Evolutionary conservation across 2,113 vertebrate genomes (phyloP).

Genomic region (Tragulus kanchil): DNA sequence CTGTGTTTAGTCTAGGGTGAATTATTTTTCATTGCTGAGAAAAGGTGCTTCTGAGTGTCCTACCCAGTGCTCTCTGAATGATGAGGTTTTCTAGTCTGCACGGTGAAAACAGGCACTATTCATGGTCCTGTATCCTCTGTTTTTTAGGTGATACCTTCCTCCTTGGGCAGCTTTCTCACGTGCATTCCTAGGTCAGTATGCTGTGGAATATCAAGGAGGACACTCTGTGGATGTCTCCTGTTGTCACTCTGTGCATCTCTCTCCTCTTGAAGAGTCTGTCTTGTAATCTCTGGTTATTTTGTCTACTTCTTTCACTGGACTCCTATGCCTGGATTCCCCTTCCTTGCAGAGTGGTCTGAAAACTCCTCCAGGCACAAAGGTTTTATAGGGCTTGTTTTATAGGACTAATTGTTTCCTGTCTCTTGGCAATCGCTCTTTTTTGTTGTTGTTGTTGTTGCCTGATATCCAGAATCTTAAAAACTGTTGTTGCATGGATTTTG

Average conservation of each 20-base stretch:
- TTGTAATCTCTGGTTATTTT: background rate
- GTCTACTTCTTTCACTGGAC: background rate
- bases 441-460: background rate
- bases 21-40: conserved; percentile 60
- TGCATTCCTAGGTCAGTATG: background rate
- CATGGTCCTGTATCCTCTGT: background rate
- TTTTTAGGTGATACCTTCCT: background rate
- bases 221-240: background rate
- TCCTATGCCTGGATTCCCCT: background rate
- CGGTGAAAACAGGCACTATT: background rate
- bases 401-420: background rate
- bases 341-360: background rate
- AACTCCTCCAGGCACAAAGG: background rate
- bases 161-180: background rate
- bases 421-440: conserved; percentile 10
- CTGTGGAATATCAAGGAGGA: background rate
- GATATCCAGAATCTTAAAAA: conserved; percentile 28
- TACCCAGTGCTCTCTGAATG: background rate
- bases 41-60: conserved; percentile 11
- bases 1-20: conserved; percentile 70
- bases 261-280: background rate
- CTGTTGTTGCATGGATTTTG: background rate
- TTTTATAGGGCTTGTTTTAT: background rate
- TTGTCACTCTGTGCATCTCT: background rate
- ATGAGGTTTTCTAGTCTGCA: background rate